Evolutionary conservation across 2,113 vertebrate genomes (phyloP).

Genomic region (Tyrannus savana): DNA sequence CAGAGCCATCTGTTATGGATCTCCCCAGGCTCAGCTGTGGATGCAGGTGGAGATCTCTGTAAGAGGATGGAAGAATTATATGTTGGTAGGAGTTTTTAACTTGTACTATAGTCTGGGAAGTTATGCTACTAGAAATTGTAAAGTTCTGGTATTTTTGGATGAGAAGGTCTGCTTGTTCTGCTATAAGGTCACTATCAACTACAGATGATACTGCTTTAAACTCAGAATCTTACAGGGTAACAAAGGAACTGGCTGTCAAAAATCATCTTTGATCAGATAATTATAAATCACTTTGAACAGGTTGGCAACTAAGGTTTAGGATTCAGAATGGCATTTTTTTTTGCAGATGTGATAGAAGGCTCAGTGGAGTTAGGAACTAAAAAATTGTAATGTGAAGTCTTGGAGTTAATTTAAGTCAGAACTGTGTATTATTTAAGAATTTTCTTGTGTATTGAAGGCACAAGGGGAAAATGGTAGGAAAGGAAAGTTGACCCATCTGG

Average conservation of each 20-base stretch:
- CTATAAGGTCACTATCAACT: background rate
- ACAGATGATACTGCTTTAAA: background rate
- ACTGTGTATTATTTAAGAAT: slow-evolving; percentile 12
- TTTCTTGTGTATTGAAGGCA: background rate
- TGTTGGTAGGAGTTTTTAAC: background rate
- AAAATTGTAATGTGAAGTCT: background rate
- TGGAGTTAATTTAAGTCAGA: slow-evolving; percentile 1
- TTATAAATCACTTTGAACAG: background rate
- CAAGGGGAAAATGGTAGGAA: background rate
- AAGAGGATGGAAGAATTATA: slow-evolving; percentile 10
- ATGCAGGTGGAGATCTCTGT: background rate
- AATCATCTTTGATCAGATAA: background rate
- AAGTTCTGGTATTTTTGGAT: background rate
- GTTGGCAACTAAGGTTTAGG: background rate
- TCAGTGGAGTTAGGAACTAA: background rate
- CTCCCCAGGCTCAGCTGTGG: slow-evolving; percentile 44
- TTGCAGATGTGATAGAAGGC: background rate
- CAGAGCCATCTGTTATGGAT: slow-evolving; percentile 58
- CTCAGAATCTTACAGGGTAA: background rate
- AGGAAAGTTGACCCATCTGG: background rate
- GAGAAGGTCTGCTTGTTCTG: background rate
- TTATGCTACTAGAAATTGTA: background rate
- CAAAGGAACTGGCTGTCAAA: background rate
- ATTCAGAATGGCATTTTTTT: background rate
- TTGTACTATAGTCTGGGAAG: background rate